These are phyloP conservation scores for Acronicta psi DNA, from an alignment of 2,888 invertebrate species.

Conservation along the genomic window DNA sequence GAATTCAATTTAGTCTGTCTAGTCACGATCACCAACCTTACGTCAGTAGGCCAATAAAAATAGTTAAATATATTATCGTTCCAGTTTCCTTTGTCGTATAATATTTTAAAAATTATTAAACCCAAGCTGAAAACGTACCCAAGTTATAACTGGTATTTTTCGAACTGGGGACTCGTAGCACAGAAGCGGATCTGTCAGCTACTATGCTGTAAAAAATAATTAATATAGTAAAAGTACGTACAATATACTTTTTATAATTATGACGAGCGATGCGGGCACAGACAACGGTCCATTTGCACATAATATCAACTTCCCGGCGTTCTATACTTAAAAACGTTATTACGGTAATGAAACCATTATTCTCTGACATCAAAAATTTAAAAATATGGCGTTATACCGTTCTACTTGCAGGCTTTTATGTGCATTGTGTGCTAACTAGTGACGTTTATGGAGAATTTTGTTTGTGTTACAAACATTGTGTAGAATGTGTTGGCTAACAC, in stretches of 20 bases:
- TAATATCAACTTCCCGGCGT: neutral
- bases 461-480: neutral
- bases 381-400: constrained; percentile 9
- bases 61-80: too few relatives aligned
- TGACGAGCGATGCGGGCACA: neutral
- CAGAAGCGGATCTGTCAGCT: too few relatives aligned
- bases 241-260: neutral
- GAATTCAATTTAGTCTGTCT: too few relatives aligned
- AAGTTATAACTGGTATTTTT: too few relatives aligned
- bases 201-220: too few relatives aligned
- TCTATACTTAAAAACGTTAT: constrained; percentile 15
- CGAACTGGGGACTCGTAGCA: too few relatives aligned
- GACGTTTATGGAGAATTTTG: constrained; percentile 3
- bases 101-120: too few relatives aligned
- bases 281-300: constrained; percentile 1
- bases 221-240: too few relatives aligned
- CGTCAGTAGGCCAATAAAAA: too few relatives aligned
- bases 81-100: too few relatives aligned
- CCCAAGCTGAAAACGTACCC: too few relatives aligned
- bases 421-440: constrained; percentile 4
- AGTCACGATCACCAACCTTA: too few relatives aligned
- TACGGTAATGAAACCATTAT: constrained; percentile 22
- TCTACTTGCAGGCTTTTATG: constrained; percentile 7
- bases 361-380: constrained; percentile 9
- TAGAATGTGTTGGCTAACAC: neutral